Evolutionary conservation across 2,888 invertebrate genomes (phyloP).

Genomic region (Eudasyphora cyanicolor): DNA sequence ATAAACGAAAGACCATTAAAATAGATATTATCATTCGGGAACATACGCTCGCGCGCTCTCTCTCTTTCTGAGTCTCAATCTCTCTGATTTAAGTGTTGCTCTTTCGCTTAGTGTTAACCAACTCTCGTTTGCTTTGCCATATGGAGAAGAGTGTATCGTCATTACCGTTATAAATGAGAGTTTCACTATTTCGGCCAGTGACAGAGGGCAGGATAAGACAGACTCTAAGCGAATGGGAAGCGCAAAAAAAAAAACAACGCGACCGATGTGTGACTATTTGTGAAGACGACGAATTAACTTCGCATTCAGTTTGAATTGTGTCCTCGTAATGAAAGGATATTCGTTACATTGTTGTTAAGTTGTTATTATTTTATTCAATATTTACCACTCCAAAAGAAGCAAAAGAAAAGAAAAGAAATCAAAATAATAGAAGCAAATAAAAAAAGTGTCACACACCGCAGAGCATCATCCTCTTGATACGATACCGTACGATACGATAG

Average conservation of each 20-base stretch:
- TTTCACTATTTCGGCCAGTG: neutral
- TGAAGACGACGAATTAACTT: conserved; percentile 77
- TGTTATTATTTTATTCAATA: conserved; percentile 79
- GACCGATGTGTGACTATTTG: conserved; percentile 76
- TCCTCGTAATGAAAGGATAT: conserved; percentile 81
- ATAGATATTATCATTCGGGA: neutral
- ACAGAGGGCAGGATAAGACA: conserved; percentile 12
- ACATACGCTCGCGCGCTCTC: neutral
- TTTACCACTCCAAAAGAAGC: conserved; percentile 68
- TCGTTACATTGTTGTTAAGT: conserved; percentile 80
- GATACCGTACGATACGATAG: conserved; percentile 63
- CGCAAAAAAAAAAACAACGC: conserved; percentile 54
- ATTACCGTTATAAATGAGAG: conserved; percentile 1
- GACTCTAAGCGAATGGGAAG: conserved; percentile 47
- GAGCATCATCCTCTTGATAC: conserved; percentile 64
- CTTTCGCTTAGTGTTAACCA: conserved; percentile 3
- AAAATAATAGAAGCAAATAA: conserved; percentile 57
- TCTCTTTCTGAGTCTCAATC: conserved; percentile 25
- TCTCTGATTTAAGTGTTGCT: conserved; percentile 59
- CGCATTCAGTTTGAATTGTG: conserved; percentile 80
- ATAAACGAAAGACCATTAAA: conserved; percentile 12
- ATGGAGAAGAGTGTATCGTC: neutral
- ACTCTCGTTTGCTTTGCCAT: conserved; percentile 17
- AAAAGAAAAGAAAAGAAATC: conserved; percentile 50
- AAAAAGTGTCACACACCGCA: conserved; percentile 61